Conservation (phyloP, 2,797 vertebrate genomes). For the Perodicticus potto region DNA sequence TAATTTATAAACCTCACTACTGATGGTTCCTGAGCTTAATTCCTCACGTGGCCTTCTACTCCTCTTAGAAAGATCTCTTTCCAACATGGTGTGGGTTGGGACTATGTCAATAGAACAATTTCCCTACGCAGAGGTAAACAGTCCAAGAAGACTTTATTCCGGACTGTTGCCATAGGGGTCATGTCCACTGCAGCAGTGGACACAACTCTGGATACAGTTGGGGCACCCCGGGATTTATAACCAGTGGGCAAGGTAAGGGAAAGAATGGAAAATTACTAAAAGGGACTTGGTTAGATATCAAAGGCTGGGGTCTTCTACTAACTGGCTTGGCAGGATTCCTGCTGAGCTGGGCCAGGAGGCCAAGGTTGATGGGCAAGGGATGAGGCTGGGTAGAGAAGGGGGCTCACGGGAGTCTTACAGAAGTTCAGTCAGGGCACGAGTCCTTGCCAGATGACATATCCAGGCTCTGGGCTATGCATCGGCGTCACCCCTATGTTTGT, state of each 20-base stretch:
- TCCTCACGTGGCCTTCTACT: background rate
- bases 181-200: background rate
- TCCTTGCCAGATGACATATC: background rate
- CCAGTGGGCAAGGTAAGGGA: background rate
- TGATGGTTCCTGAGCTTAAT: background rate
- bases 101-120: background rate
- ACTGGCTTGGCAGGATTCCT: background rate
- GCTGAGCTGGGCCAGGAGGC: background rate
- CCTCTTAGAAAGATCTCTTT: background rate
- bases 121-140: background rate
- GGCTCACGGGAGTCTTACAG: background rate
- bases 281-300: background rate
- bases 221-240: background rate
- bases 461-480: background rate
- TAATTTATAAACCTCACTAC: constrained; percentile 35
- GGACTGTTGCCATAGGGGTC: background rate
- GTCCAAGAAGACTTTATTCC: background rate
- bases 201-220: background rate
- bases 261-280: background rate
- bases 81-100: background rate
- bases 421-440: background rate
- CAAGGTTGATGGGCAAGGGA: background rate
- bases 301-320: background rate
- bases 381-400: background rate
- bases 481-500: background rate